These are phyloP conservation scores for Venturia canescens DNA, from an alignment of 1,140 invertebrate genomes.

Conservation along the genomic window DNA sequence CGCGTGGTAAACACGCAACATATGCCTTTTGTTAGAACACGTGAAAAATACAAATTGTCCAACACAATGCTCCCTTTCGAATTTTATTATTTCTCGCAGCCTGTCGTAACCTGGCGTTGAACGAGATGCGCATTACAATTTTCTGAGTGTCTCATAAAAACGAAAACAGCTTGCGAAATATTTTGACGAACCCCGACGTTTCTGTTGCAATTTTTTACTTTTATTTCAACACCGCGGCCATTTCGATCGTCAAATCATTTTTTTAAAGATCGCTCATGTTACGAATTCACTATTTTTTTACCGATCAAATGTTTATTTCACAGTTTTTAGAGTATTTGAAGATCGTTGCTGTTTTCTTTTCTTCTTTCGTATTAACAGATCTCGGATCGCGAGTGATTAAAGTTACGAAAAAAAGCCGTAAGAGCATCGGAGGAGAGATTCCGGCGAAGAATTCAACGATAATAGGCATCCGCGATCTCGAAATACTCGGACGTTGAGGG, in stretches of 20 bases:
- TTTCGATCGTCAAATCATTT: too few relatives aligned
- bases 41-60: too few relatives aligned
- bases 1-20: conserved; percentile 1
- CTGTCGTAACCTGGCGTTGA: neutral
- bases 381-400: neutral
- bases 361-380: neutral
- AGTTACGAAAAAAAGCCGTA: neutral
- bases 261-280: too few relatives aligned
- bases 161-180: too few relatives aligned
- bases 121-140: neutral
- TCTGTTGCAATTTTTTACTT: neutral
- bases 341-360: neutral
- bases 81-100: neutral
- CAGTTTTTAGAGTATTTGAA: too few relatives aligned
- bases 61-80: too few relatives aligned
- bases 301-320: too few relatives aligned
- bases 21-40: neutral
- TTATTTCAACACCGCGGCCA: too few relatives aligned
- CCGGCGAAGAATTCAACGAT: conserved; percentile 7
- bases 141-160: too few relatives aligned
- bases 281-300: too few relatives aligned
- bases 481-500: conserved; percentile 7
- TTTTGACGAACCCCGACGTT: neutral
- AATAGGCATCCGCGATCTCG: conserved; percentile 9
- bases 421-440: conserved; percentile 4